Percentiles rank a stretch among this genome's conserved stretches.
Conservation (phyloP, 2,113 vertebrate species). For the Azemiops feae region DNA sequence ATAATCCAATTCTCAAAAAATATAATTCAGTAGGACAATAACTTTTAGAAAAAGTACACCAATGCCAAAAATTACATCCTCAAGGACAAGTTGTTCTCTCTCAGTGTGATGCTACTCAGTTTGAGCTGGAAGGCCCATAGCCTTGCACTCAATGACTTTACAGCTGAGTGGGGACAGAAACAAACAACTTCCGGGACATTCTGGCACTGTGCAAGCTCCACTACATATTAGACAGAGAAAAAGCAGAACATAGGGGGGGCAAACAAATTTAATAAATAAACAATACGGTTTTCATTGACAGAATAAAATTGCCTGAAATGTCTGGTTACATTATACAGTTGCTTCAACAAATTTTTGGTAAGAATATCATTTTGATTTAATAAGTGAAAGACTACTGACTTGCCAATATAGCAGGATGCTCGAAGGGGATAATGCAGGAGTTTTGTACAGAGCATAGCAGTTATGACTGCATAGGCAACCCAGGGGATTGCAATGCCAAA, state of each 20-base stretch:
- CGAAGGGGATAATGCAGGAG: conserved; percentile 44
- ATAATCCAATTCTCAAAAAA: neutral
- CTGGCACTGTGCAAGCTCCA: neutral
- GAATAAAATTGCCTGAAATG: too few species aligned
- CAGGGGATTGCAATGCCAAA: conserved; percentile 64
- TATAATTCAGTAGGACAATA: neutral
- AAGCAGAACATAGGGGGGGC: neutral
- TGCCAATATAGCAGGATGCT: conserved; percentile 47
- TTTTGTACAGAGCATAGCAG: conserved; percentile 58
- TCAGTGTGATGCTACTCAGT: neutral
- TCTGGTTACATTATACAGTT: neutral
- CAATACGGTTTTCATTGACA: neutral
- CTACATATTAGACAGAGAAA: neutral
- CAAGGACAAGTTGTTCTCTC: neutral
- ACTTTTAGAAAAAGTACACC: neutral
- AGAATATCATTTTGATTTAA: neutral
- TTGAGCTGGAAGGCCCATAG: neutral
- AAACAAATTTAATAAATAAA: neutral
- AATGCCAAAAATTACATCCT: neutral
- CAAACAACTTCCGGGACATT: neutral
- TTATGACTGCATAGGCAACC: conserved; percentile 58
- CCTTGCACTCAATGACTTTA: neutral
- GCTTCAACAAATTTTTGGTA: neutral
- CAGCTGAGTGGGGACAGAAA: neutral
- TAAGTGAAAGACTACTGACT: conserved; percentile 57